Percentiles rank a stretch among this genome's conserved stretches.
Conservation (phyloP, 2,113 vertebrate species). For the Halichoerus grypus region DNA sequence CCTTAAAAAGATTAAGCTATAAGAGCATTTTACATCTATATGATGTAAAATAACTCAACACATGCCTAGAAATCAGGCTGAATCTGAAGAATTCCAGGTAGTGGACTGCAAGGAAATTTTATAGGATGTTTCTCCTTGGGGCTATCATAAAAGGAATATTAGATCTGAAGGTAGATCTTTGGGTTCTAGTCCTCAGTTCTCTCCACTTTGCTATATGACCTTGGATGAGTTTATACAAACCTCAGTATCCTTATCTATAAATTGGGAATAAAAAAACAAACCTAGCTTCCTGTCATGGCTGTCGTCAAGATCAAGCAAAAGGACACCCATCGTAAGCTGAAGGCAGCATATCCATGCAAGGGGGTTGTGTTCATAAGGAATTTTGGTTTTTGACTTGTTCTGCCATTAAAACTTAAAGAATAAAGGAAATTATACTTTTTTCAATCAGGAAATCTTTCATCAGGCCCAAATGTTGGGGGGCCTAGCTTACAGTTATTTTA, state of each 20-base stretch:
- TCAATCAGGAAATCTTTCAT: background rate
- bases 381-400: background rate
- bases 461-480: background rate
- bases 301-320: background rate
- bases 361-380: background rate
- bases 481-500: background rate
- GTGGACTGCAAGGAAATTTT: background rate
- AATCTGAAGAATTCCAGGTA: background rate
- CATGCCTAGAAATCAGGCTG: background rate
- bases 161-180: background rate
- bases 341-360: background rate
- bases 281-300: background rate
- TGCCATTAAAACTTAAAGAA: background rate
- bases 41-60: background rate
- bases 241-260: background rate
- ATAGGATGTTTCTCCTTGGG: background rate
- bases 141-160: background rate
- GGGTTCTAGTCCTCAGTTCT: background rate
- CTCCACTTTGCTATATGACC: background rate
- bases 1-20: background rate
- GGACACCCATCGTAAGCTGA: background rate
- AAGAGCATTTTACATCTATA: background rate
- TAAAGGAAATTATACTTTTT: constrained; percentile 5
- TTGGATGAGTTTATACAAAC: background rate
- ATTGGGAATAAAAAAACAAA: background rate